phyloP scores from a whole-genome alignment of 1,140 invertebrate species.

The Globodera rostochiensis region DNA sequence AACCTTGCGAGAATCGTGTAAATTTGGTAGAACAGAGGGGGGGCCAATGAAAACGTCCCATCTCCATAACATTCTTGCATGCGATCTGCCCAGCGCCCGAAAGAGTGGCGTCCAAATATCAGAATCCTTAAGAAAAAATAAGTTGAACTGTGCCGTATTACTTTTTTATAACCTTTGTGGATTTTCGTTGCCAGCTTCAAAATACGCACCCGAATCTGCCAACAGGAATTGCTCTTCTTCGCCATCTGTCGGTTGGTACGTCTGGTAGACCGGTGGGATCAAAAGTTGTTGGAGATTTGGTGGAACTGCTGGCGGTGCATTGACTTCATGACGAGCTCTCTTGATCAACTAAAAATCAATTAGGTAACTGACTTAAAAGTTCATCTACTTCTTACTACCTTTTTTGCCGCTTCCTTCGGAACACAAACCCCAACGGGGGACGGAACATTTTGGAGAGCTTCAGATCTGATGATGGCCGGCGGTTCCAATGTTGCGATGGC shows the following conservation, averaged over 20 bases:
- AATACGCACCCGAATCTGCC: too few species aligned
- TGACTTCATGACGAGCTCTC: background rate
- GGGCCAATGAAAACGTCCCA: slow-evolving; percentile 10
- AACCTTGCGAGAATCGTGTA: slow-evolving; percentile 5
- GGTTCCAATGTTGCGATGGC: background rate
- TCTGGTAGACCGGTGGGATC: too few species aligned
- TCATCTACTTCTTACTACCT: background rate
- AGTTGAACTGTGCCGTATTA: too few species aligned
- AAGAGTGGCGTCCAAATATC: background rate
- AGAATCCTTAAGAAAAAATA: too few species aligned
- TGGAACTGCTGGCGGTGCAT: background rate
- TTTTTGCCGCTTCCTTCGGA: background rate
- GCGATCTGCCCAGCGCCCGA: background rate
- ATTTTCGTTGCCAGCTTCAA: too few species aligned
- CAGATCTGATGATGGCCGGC: background rate
- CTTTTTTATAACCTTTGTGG: too few species aligned
- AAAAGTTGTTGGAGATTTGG: too few species aligned
- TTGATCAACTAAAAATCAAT: too few species aligned
- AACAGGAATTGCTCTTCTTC: too few species aligned
- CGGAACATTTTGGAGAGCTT: background rate
- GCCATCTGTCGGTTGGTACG: too few species aligned
- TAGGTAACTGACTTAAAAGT: too few species aligned
- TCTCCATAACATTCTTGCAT: background rate
- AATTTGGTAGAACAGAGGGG: slow-evolving; percentile 1
- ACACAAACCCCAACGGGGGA: background rate